Conservation (phyloP, 2,888 invertebrate species). For the Thecophora atra region DNA sequence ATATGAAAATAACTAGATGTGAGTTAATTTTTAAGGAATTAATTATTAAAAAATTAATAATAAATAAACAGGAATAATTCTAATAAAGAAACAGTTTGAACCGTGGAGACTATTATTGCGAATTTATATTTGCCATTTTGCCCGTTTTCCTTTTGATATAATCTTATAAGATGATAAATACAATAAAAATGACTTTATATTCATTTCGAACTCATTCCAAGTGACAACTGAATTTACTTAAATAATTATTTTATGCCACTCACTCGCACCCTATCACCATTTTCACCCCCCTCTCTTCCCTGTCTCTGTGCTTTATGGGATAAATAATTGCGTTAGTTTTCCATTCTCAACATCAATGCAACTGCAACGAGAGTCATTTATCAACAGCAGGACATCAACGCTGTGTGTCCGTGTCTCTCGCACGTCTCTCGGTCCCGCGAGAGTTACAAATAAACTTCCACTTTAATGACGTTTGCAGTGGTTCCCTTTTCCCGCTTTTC, state of each 20-base stretch:
- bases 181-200: background rate
- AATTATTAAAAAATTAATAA: too few relatives aligned
- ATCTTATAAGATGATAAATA: too few relatives aligned
- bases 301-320: background rate
- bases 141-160: background rate
- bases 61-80: too few relatives aligned
- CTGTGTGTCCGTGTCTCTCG: background rate
- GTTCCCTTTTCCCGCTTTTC: background rate
- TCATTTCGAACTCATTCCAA: background rate
- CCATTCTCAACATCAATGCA: background rate
- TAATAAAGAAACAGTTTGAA: too few relatives aligned
- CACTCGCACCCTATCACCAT: background rate
- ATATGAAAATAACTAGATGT: too few relatives aligned
- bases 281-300: too few relatives aligned
- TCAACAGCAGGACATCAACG: background rate
- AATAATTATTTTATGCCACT: background rate
- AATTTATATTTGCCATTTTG: too few relatives aligned
- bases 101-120: too few relatives aligned
- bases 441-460: too few relatives aligned
- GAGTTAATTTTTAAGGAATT: too few relatives aligned
- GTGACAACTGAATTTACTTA: background rate
- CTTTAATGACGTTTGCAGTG: background rate
- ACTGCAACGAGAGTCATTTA: background rate
- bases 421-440: background rate
- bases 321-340: conserved; percentile 8